Conservation (phyloP, 2,113 vertebrate genomes). For the Hippopotamus amphibius region DNA sequence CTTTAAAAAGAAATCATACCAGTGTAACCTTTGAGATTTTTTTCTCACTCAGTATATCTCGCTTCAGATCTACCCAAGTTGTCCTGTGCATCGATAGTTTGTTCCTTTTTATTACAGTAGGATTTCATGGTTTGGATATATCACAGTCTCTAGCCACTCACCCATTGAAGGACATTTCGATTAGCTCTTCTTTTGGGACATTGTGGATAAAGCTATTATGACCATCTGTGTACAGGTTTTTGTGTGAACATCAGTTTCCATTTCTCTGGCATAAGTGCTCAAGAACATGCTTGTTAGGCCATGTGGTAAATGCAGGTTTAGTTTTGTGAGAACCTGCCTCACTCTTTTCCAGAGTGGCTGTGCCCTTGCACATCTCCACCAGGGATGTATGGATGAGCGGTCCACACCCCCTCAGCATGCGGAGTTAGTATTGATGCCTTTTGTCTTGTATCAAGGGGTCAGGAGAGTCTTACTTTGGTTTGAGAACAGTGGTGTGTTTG, state of each 20-base stretch:
- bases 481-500: neutral
- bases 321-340: neutral
- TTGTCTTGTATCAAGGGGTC: neutral
- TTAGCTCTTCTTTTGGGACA: neutral
- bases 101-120: neutral
- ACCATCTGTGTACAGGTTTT: neutral
- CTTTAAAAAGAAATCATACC: neutral
- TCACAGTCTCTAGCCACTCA: neutral
- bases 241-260: neutral
- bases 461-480: slow-evolving; percentile 51
- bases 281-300: neutral
- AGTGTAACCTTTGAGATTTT: neutral
- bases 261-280: slow-evolving; percentile 11
- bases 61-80: neutral
- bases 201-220: neutral
- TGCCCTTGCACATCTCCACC: neutral
- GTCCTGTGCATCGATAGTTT: neutral
- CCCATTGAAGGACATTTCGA: neutral
- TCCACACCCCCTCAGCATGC: neutral
- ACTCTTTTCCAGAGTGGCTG: neutral
- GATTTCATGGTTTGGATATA: neutral
- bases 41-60: neutral
- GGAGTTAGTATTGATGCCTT: neutral
- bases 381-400: neutral
- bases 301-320: neutral